Conservation (phyloP, 2,113 vertebrate species). For the Puntigrus tetrazona region DNA sequence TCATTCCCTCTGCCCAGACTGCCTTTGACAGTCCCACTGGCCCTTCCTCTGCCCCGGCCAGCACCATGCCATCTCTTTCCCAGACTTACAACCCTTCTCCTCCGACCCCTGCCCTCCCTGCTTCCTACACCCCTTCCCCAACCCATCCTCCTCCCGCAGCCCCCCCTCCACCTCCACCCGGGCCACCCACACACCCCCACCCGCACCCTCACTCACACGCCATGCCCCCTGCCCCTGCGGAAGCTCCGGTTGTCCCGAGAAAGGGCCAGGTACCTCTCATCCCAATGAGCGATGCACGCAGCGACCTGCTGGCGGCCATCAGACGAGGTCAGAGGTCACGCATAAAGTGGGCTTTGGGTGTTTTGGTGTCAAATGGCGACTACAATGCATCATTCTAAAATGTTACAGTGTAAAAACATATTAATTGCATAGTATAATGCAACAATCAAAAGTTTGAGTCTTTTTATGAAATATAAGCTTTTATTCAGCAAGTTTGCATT, state of each 20-base stretch:
- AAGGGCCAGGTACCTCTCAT: constrained; percentile 82
- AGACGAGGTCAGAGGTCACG: constrained; percentile 80
- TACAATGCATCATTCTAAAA: too few relatives aligned
- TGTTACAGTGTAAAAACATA: background rate
- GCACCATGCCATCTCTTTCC: constrained; percentile 65
- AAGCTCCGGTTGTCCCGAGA: constrained; percentile 62
- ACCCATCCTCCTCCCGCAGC: constrained; percentile 69
- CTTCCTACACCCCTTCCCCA: constrained; percentile 73
- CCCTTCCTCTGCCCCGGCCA: constrained; percentile 55
- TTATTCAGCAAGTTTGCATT: background rate
- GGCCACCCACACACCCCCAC: constrained; percentile 44
- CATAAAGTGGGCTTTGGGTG: background rate
- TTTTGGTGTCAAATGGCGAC: background rate
- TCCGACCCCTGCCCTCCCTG: constrained; percentile 73
- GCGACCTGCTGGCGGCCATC: constrained; percentile 89
- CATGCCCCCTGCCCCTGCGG: constrained; percentile 61
- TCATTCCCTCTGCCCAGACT: constrained; percentile 86
- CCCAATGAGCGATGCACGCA: constrained; percentile 91
- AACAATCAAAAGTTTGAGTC: background rate
- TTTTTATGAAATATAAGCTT: background rate
- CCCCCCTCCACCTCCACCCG: constrained; percentile 67
- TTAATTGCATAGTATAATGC: background rate
- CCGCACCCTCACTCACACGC: constrained; percentile 69
- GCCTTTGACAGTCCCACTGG: constrained; percentile 82
- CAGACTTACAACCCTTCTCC: constrained; percentile 77